Evolutionary conservation across 2,797 vertebrate genomes (phyloP), one percentile per base, ranked within the genome.

Genomic region (Gymnodraco acuticeps): DNA sequence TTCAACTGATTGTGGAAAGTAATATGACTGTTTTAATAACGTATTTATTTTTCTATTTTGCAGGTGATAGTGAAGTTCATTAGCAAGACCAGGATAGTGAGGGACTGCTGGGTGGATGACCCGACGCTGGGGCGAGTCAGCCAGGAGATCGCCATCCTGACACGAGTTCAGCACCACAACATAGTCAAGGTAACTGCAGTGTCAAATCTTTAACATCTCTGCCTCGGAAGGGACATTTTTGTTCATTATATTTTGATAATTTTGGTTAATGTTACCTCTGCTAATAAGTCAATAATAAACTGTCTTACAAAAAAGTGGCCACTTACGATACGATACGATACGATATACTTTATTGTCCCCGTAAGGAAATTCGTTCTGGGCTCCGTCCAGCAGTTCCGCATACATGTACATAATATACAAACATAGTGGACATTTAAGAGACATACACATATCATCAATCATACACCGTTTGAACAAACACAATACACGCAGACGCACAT

Each of bases 51-150:
- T 38, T 38, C 27, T 38, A 38, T 38, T 73, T 43, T 82, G 46
- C 43, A 99, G 98, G 96, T 96, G 47, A 92, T 99, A 1, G 97
- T 99, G 27, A 99, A 99, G 90, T 99, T 99, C 85, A 99, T 99
- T 77, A 95, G 92, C 90, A 99, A 99, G 89, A 93, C 95, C 73
- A 95, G 94, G 56, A 95, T 99, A 58, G 92, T 98, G 64, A 95
- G 91, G 13, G 97, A 99, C 79, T 96, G 96, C 87, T 99, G 98
- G 98, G 90, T 98, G 2, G 94, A 97, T 1, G 97, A 99, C 75
- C 95, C 96, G 75, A 93, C 95, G 64, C 84, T 98, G 72, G 98
- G 98, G 3, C 93, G 78, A 60, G 95, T 99, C 58, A 97, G 96
- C 84, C 95, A 97, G 64, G 98, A 99, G 94, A 97, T 98, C 0